Base-by-base conservation (phyloP, 2,797 vertebrate genomes). In the Pseudocheirus occidentalis region DNA sequence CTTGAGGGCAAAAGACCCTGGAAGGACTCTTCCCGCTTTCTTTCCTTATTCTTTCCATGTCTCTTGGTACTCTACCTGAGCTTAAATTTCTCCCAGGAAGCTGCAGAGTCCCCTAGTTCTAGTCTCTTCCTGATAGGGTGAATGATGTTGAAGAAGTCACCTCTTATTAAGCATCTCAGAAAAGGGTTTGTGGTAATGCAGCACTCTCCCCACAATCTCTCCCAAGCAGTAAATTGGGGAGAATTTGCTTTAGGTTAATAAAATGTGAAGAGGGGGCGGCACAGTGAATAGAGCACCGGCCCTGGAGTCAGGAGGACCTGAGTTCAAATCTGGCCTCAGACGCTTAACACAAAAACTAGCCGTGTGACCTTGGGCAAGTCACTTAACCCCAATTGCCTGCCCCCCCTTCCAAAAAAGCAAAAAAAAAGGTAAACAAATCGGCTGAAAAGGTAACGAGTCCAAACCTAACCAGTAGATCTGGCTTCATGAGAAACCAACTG, bases 381-480 rank as follows among this genome's bases (percentile, higher is more conserved):
- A 54, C 53, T 54, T 54, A 54, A 54, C 53, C 53, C 53, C 53
- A 54, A 54, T 54, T 54, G 53, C 53, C 53, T 54, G 53, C 53
- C 53, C 53, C 53, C 53, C 53, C 10, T 52, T 54, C 53, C 53
- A 54, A 54, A 54, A 54, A 54, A 11, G 12, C 11, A 54, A 54
- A 54, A 54, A 54, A 54, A 54, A 54, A 11, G 1, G 1, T 11
- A 54, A 98, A 96, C 97, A 96, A 95, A 91, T 87, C 90, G 92
- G 92, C 95, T 97, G 96, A 95, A 96, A 94, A 97, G 95, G 95
- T 93, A 96, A 95, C 92, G 62, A 95, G 81, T 95, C 50, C 92
- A 55, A 94, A 93, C 28, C 11, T 50, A 55, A 50, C 94, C 92
- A 55, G 40, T 90, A 66, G 55, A 91, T 97, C 16, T 46, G 90